Percentiles rank a stretch among this genome's conserved stretches.
Evolutionary conservation across 2,888 invertebrate species (phyloP).

Genomic region (Cerastis leucographa): DNA sequence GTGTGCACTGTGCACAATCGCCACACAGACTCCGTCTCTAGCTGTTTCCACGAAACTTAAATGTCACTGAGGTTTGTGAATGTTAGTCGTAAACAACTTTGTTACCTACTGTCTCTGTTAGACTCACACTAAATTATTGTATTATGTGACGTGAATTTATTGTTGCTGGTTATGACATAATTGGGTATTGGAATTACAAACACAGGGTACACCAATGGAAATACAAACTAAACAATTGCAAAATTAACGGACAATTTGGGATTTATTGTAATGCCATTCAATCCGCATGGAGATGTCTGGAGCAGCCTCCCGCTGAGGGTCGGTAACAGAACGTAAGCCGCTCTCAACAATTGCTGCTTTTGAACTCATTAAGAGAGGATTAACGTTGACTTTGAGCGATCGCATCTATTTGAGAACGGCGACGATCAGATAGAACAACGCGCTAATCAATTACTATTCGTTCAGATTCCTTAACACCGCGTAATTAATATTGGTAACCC

Average conservation of each 20-base stretch:
- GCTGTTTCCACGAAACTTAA: conserved; percentile 52
- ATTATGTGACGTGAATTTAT: conserved; percentile 45
- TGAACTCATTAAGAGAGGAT: conserved; percentile 88
- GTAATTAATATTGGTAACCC: conserved; percentile 70
- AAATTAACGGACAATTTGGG: conserved; percentile 23
- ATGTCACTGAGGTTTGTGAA: conserved; percentile 56
- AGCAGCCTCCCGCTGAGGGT: conserved; percentile 58
- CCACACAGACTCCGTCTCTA: conserved; percentile 43
- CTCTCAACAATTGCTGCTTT: conserved; percentile 84
- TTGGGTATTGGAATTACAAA: conserved; percentile 19
- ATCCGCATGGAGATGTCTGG: conserved; percentile 51
- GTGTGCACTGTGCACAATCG: conserved; percentile 57
- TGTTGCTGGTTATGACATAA: conserved; percentile 20
- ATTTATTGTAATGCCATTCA: conserved; percentile 44
- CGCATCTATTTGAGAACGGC: conserved; percentile 77
- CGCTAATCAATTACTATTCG: conserved; percentile 82
- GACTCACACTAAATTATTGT: conserved; percentile 48
- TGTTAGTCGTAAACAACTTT: conserved; percentile 50
- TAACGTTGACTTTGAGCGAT: conserved; percentile 88
- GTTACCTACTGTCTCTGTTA: conserved; percentile 43
- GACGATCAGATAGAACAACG: conserved; percentile 78
- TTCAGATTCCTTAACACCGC: conserved; percentile 71
- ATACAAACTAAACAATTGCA: conserved; percentile 31
- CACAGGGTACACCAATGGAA: conserved; percentile 1
- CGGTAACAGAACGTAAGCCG: conserved; percentile 72